Base-by-base conservation (phyloP, 2,888 invertebrate genomes). In the Cerceris ruficornis region DNA sequence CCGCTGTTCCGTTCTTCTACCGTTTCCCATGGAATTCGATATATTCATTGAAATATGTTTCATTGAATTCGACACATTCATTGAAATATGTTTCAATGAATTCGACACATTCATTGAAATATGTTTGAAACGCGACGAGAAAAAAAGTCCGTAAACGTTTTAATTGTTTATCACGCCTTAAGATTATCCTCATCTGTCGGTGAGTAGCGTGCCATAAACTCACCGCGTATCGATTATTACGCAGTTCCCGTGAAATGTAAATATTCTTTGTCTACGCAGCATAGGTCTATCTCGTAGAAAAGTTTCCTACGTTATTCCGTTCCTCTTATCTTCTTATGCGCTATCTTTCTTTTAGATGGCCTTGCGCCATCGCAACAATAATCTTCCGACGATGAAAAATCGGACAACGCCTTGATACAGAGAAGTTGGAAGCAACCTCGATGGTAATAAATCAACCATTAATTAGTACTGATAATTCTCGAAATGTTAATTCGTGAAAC, bases 311-410 rank as follows among this genome's bases (percentile, higher is more conserved):
- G 57, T 69, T 60, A 7, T 41, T 17, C 69, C 17, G 42, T 46
- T 46, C 57, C 60, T 43, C 46, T 77, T 81, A 74, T 77, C 75
- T 64, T n/a, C 13, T 68, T 50, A 54, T n/a, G 55, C 54, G 50
- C 66, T 75, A 69, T 74, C 69, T 70, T 65, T 68, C 62, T 57
- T 68, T 69, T 58, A 39, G 46, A 43, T 58, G 65, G 66, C 74
- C 74, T 72, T 64, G 71, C 46, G 49, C 41, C 60, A 65, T 41
- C 52, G 65, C 41, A 57, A 72, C 64, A 55, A 64, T 60, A 52
- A 77, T 69, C 69, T 78, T 66, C 64, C 57, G 57, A 65, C 67
- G 49, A 67, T 58, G 71, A 59, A 79, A 71, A 71, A 65, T 74
- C 65, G 68, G 61, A 59, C 41, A 59, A 50, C 42, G 64, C 42